Conservation (phyloP, 2,797 vertebrate species). For the Peromyscus nudipes region DNA sequence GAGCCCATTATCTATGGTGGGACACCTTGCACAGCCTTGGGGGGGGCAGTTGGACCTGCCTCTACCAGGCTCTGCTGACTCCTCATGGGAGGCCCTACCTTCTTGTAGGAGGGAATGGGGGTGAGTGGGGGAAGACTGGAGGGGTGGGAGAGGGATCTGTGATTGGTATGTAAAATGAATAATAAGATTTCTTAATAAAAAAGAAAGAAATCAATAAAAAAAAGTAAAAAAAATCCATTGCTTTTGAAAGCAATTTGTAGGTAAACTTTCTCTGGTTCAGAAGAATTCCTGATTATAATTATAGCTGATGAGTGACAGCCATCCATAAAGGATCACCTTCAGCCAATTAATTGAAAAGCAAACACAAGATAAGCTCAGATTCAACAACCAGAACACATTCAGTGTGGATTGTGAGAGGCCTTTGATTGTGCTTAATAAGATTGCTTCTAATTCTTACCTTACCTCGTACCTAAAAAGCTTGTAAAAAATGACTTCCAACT, state of each 20-base stretch:
- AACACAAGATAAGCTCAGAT: constrained; percentile 19
- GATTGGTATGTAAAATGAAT: too few relatives aligned
- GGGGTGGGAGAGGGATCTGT: too few relatives aligned
- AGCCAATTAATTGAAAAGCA: constrained; percentile 14
- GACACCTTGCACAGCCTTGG: too few relatives aligned
- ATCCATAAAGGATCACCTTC: not conserved
- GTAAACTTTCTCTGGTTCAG: not conserved
- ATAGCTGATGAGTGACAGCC: not conserved
- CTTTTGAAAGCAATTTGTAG: constrained; percentile 45
- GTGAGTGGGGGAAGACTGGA: too few relatives aligned
- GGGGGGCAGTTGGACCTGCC: too few relatives aligned
- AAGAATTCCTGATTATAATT: constrained; percentile 30
- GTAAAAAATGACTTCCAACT: not conserved
- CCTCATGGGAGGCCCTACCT: too few relatives aligned
- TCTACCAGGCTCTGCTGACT: too few relatives aligned
- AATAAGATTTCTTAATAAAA: too few relatives aligned
- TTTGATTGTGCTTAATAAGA: constrained; percentile 30
- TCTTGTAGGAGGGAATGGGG: too few relatives aligned
- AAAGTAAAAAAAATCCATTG: constrained; percentile 45
- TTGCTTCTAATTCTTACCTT: not conserved
- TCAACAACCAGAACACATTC: not conserved
- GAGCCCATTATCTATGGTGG: too few relatives aligned
- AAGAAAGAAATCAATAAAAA: too few relatives aligned
- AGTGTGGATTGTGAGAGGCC: not conserved
- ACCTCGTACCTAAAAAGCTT: not conserved